These are phyloP conservation scores for Myzus persicae DNA, from an alignment of 1,140 invertebrate genomes.

Conservation along the genomic window DNA sequence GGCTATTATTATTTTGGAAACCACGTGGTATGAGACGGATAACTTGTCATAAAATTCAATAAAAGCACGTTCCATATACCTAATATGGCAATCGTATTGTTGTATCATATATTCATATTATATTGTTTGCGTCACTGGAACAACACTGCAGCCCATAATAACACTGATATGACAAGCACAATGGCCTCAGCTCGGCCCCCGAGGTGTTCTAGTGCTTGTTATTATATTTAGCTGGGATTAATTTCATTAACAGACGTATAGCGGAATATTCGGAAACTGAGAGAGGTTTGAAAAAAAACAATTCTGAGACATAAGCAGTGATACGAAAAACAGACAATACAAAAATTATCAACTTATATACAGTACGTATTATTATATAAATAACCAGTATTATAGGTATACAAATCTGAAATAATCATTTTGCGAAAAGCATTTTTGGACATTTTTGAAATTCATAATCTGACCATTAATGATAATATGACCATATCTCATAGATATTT, in stretches of 20 bases:
- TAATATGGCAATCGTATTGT: neutral
- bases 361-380: neutral
- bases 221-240: slow-evolving; percentile 18
- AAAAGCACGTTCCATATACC: neutral
- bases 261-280: neutral
- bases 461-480: too few species aligned
- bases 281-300: neutral
- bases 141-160: slow-evolving; percentile 1
- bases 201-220: neutral
- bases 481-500: too few species aligned
- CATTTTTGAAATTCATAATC: too few species aligned
- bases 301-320: neutral
- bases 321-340: neutral
- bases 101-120: too few species aligned
- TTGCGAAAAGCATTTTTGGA: too few species aligned
- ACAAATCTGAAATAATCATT: too few species aligned
- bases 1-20: neutral
- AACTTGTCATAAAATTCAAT: slow-evolving; percentile 22
- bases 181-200: slow-evolving; percentile 16
- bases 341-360: neutral
- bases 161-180: neutral
- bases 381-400: too few species aligned
- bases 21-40: neutral
- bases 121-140: slow-evolving; percentile 10
- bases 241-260: neutral